These are phyloP conservation scores for Drosophila ustulata DNA, from an alignment of 2,888 invertebrate species.

Conservation along the genomic window DNA sequence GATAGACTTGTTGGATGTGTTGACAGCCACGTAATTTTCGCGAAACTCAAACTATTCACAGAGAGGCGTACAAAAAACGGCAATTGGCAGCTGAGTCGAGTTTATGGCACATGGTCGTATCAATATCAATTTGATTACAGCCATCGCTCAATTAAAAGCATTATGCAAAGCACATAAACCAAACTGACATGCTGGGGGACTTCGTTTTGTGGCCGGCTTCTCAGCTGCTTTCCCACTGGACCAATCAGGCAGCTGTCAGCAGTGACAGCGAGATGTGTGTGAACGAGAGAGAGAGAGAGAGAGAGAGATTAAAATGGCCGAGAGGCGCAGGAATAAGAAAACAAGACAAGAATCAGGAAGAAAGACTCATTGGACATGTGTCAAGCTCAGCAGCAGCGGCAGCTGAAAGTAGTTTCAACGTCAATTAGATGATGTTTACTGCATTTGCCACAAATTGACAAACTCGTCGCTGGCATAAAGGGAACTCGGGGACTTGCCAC, in stretches of 20 bases:
- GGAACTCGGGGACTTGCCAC: slow-evolving; percentile 17
- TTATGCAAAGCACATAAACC: slow-evolving; percentile 61
- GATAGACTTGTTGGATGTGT: slow-evolving; percentile 82
- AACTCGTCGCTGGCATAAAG: slow-evolving; percentile 60
- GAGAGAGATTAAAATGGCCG: slow-evolving; percentile 55
- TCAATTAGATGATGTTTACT: slow-evolving; percentile 80
- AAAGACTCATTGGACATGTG: slow-evolving; percentile 68
- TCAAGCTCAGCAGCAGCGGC: slow-evolving; percentile 56
- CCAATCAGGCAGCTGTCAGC: slow-evolving; percentile 69
- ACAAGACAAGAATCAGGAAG: slow-evolving; percentile 42
- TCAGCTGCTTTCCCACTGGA: slow-evolving; percentile 44
- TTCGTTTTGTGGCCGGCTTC: neutral
- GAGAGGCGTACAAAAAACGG: neutral
- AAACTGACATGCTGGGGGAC: slow-evolving; percentile 35
- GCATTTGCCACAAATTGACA: slow-evolving; percentile 80
- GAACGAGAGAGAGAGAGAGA: neutral
- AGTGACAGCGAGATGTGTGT: slow-evolving; percentile 41
- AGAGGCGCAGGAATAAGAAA: slow-evolving; percentile 40
- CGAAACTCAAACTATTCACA: slow-evolving; percentile 19
- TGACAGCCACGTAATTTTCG: slow-evolving; percentile 64
- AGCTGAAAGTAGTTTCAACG: slow-evolving; percentile 61
- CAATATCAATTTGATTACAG: slow-evolving; percentile 56
- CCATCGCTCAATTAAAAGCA: slow-evolving; percentile 75
- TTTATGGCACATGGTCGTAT: slow-evolving; percentile 37
- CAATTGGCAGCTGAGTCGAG: slow-evolving; percentile 9